Evolutionary conservation across 1,140 invertebrate species (phyloP).

Genomic region (Cardiocondyla obscurior): DNA sequence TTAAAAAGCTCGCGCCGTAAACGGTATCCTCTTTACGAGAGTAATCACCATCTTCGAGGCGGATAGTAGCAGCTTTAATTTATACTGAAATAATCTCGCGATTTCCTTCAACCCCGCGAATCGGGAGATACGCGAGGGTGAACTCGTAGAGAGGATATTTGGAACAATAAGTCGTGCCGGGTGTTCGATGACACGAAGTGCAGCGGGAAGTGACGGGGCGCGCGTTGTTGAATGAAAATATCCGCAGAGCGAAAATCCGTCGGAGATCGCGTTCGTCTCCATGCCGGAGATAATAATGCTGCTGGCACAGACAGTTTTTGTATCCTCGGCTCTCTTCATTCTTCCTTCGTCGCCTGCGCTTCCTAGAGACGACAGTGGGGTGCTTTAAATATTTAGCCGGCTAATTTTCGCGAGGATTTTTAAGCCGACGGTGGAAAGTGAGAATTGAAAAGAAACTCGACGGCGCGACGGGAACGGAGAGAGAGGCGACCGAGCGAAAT

Average conservation of each 20-base stretch:
- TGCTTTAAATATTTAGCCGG: constrained; percentile 82
- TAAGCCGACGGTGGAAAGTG: constrained; percentile 76
- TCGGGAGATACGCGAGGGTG: constrained; percentile 8
- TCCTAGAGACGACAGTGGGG: constrained; percentile 59
- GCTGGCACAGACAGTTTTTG: constrained; percentile 76
- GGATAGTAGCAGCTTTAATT: not conserved
- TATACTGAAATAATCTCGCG: constrained; percentile 5
- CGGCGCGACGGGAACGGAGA: constrained; percentile 63
- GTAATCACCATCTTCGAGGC: not conserved
- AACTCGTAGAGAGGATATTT: constrained; percentile 35
- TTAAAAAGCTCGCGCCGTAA: not conserved
- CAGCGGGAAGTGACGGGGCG: constrained; percentile 64
- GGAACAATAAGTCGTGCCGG: constrained; percentile 62
- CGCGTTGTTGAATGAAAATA: constrained; percentile 65
- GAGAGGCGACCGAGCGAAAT: constrained; percentile 74
- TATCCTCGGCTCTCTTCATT: constrained; percentile 58
- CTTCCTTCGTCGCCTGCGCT: constrained; percentile 45
- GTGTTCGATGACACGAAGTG: constrained; percentile 63
- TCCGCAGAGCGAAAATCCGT: constrained; percentile 75
- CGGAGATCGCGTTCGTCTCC: constrained; percentile 77
- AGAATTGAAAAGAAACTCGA: constrained; percentile 81
- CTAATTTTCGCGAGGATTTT: constrained; percentile 82
- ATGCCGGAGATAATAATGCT: constrained; percentile 73
- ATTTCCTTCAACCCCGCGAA: not conserved
- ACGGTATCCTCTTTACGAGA: not conserved